These are phyloP conservation scores for Charanyca ferruginea DNA, from an alignment of 2,888 invertebrate species.

Conservation along the genomic window DNA sequence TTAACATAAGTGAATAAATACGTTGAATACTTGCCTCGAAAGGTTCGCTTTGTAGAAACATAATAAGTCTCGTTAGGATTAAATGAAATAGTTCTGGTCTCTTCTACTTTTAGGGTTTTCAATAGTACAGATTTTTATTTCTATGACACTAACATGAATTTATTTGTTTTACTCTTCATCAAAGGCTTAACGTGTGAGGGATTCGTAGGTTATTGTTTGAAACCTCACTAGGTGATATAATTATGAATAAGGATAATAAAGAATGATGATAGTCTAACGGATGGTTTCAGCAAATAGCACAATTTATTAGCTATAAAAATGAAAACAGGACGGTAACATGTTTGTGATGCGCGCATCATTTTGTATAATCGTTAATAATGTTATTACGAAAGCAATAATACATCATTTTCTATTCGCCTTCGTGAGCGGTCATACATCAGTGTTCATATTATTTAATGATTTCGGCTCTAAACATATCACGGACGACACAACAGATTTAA, in stretches of 20 bases:
- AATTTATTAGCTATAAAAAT: conserved; percentile 86
- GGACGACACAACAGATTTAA: conserved; percentile 68
- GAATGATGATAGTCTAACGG: conserved; percentile 76
- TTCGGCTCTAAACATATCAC: conserved; percentile 78
- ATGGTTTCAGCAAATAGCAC: conserved; percentile 85
- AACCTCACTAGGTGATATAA: conserved; percentile 90
- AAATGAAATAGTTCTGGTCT: conserved; percentile 55
- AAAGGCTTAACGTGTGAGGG: conserved; percentile 80
- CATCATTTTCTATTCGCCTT: conserved; percentile 62
- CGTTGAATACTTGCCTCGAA: conserved; percentile 47
- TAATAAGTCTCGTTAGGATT: conserved; percentile 53
- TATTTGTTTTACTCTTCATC: conserved; percentile 42
- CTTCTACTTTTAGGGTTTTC: conserved; percentile 51
- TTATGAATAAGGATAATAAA: conserved; percentile 80
- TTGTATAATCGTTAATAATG: conserved; percentile 75
- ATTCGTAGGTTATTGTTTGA: conserved; percentile 86
- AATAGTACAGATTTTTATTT: conserved; percentile 37
- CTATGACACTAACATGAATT: conserved; percentile 13
- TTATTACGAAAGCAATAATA: conserved; percentile 78
- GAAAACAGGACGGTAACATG: conserved; percentile 72
- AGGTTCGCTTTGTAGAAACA: conserved; percentile 55
- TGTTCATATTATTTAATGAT: conserved; percentile 59
- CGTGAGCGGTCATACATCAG: conserved; percentile 67
- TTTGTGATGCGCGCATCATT: conserved; percentile 70
- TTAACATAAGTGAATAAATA: conserved; percentile 52